Conservation (phyloP, 1,140 invertebrate species). For the Brevipalpus yothersi region DNA sequence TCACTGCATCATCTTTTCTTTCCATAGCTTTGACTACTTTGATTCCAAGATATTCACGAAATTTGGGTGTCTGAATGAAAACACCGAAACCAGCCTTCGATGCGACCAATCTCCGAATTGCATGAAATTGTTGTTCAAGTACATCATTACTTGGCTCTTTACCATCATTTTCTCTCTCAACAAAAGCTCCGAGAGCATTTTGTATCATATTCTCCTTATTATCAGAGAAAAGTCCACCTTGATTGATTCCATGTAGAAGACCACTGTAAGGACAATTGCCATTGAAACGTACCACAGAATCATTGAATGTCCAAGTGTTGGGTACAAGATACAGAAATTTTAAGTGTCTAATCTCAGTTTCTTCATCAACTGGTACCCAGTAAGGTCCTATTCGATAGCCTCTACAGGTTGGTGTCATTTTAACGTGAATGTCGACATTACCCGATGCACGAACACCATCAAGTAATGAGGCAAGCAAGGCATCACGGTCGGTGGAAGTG, state of each 20-base stretch:
- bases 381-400: constrained; percentile 69
- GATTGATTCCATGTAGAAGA: constrained; percentile 75
- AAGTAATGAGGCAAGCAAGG: constrained; percentile 70
- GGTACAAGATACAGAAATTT: constrained; percentile 52
- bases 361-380: constrained; percentile 67
- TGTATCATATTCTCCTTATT: constrained; percentile 93
- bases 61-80: constrained; percentile 67
- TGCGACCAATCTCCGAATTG: constrained; percentile 66
- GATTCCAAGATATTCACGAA: constrained; percentile 76
- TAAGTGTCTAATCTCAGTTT: constrained; percentile 59
- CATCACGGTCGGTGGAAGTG: constrained; percentile 66
- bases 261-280: constrained; percentile 93
- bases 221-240: constrained; percentile 87
- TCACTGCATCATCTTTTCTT: constrained; percentile 60
- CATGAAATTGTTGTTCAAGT: constrained; percentile 79
- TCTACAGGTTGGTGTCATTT: constrained; percentile 50
- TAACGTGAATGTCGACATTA: constrained; percentile 89
- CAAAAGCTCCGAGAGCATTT: constrained; percentile 43
- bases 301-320: constrained; percentile 34
- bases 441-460: constrained; percentile 89
- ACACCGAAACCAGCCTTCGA: constrained; percentile 92
- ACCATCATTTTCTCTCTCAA: constrained; percentile 41
- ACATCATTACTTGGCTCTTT: constrained; percentile 32
- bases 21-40: constrained; percentile 77
- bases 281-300: constrained; percentile 67